Conservation (phyloP, 2,113 vertebrate genomes). For the Daboia siamensis region DNA sequence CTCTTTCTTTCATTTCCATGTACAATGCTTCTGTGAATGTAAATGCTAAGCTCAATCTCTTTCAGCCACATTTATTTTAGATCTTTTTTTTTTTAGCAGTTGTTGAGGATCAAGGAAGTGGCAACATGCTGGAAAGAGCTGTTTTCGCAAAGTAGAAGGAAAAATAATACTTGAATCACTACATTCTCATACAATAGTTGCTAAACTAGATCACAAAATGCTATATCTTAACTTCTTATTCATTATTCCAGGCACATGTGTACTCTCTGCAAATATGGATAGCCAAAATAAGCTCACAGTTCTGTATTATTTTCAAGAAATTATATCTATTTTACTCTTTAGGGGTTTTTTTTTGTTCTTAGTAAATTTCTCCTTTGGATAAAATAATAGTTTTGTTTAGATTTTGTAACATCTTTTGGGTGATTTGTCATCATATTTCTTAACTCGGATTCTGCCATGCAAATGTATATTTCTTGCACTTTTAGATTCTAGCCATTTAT, state of each 20-base stretch:
- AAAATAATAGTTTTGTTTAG: background rate
- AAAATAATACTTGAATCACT: background rate
- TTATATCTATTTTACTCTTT: conserved; percentile 49
- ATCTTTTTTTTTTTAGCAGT: background rate
- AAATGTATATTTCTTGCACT: conserved; percentile 59
- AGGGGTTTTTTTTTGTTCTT: conserved; percentile 54
- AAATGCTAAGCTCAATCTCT: background rate
- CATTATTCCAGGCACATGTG: conserved; percentile 22
- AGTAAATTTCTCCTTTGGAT: conserved; percentile 51
- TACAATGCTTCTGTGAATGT: background rate
- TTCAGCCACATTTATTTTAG: background rate
- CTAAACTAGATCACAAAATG: background rate
- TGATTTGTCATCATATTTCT: conserved; percentile 51
- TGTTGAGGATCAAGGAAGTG: background rate
- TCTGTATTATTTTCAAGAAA: conserved; percentile 58
- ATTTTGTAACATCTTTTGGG: conserved; percentile 40
- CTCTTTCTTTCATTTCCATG: background rate
- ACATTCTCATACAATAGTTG: conserved; percentile 1
- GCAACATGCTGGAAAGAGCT: background rate
- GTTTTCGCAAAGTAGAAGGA: background rate
- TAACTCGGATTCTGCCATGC: conserved; percentile 63
- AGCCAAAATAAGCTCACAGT: conserved; percentile 48
- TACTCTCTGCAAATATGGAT: conserved; percentile 20
- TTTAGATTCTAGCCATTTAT: conserved; percentile 54
- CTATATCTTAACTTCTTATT: conserved; percentile 6